A percentile compares a stretch with the other conserved stretches of the same genome.
These are phyloP conservation scores for Syrrhaptes paradoxus DNA, from an alignment of 2,113 vertebrate species.

Conservation along the genomic window DNA sequence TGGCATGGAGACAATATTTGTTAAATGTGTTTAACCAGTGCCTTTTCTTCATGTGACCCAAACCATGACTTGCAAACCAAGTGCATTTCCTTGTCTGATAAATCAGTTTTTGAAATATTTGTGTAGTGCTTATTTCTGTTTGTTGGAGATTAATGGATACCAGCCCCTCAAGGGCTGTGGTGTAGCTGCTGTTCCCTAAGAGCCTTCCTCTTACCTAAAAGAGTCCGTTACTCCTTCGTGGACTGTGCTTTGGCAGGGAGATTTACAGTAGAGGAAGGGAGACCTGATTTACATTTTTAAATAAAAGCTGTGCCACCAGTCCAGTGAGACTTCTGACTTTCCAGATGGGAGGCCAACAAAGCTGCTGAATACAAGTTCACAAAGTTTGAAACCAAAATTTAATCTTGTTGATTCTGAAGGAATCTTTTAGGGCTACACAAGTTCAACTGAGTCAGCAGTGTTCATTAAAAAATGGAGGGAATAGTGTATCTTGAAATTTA, in stretches of 20 bases:
- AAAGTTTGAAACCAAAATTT: not conserved
- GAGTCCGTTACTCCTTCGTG: not conserved
- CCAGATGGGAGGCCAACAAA: not conserved
- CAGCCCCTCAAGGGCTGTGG: not conserved
- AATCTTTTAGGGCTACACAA: not conserved
- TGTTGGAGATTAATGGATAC: not conserved
- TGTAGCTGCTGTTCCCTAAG: not conserved
- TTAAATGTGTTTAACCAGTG: not conserved
- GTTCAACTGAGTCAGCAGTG: not conserved
- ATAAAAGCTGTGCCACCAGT: not conserved
- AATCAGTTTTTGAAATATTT: not conserved
- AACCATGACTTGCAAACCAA: too few relatives aligned
- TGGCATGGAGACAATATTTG: too few relatives aligned
- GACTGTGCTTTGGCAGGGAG: not conserved
- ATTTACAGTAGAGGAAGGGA: not conserved
- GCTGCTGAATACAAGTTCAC: not conserved
- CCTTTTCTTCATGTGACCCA: not conserved
- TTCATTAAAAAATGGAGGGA: not conserved
- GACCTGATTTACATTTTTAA: not conserved
- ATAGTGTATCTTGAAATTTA: not conserved
- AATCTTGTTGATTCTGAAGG: not conserved
- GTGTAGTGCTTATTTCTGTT: fast-evolving
- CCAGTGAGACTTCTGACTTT: not conserved
- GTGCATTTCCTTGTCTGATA: not conserved
- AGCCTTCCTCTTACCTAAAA: not conserved